A percentile compares a stretch with the other conserved stretches of the same genome.
Evolutionary conservation across 2,797 vertebrate species (phyloP).

Genomic region (Anguilla pacifica): DNA sequence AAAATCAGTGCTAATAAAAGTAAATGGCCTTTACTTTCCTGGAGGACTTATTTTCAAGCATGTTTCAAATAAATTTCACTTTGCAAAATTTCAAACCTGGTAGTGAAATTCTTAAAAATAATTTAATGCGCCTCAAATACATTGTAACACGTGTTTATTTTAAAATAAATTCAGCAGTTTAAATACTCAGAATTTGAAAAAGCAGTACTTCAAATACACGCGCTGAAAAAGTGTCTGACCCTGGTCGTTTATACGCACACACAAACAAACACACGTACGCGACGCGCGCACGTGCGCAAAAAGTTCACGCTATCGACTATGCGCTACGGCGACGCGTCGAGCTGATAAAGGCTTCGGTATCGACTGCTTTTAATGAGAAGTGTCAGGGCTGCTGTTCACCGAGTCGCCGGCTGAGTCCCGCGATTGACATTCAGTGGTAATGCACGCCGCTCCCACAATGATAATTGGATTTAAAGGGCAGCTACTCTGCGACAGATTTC

Average conservation of each 20-base stretch:
- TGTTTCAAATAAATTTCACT: no score
- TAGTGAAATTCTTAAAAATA: neutral
- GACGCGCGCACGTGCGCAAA: neutral
- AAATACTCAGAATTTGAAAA: neutral
- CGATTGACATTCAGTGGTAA: neutral
- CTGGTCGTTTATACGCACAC: neutral
- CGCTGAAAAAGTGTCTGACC: no score
- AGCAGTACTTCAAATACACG: neutral
- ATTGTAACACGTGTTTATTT: neutral
- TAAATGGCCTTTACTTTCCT: neutral
- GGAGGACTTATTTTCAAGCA: neutral
- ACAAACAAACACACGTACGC: neutral
- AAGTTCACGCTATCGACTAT: neutral
- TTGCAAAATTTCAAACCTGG: no score
- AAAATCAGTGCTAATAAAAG: neutral
- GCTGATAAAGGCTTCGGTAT: conserved; percentile 18
- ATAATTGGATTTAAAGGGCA: conserved; percentile 17
- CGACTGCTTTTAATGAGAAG: conserved; percentile 9
- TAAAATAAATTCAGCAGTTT: neutral
- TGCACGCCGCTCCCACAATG: neutral
- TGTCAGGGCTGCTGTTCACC: neutral
- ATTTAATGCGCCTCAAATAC: neutral
- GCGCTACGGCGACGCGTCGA: neutral
- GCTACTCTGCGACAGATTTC: neutral
- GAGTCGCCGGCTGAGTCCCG: neutral